Conservation (phyloP, 2,113 vertebrate genomes). For the Cinclus cinclus region DNA sequence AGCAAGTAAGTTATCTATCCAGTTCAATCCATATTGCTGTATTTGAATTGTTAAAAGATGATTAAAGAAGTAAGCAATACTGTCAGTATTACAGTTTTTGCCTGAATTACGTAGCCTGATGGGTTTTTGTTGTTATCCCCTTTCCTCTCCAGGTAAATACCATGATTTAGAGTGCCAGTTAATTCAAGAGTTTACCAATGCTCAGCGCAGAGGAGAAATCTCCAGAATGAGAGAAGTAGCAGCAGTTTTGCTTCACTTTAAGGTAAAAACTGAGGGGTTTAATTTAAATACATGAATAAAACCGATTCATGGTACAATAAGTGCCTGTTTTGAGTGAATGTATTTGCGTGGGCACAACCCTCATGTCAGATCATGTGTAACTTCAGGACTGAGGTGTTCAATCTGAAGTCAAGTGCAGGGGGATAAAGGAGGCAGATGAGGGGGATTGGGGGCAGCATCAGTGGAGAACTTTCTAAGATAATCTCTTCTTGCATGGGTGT, state of each 20-base stretch:
- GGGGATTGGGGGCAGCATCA: background rate
- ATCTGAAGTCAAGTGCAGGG: background rate
- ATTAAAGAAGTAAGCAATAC: background rate
- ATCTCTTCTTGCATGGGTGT: background rate
- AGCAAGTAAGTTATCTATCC: constrained; percentile 87
- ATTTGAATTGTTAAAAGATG: constrained; percentile 26
- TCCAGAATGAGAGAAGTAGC: constrained; percentile 97
- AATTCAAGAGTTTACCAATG: constrained; percentile 96
- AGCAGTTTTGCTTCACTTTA: constrained; percentile 97
- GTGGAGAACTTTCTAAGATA: background rate
- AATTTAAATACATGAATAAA: background rate
- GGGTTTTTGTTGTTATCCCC: constrained; percentile 39
- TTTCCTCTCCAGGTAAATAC: constrained; percentile 88
- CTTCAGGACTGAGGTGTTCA: background rate
- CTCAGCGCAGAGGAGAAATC: constrained; percentile 92
- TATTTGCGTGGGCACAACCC: background rate
- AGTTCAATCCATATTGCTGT: background rate
- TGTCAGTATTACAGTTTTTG: background rate
- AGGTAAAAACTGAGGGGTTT: constrained; percentile 77
- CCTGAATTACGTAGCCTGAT: background rate
- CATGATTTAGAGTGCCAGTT: constrained; percentile 98
- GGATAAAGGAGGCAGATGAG: background rate
- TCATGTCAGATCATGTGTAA: fast-evolving
- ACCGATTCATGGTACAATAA: fast-evolving
- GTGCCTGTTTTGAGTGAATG: background rate